These are phyloP conservation scores for Clarias pachynema DNA, from an alignment of 2,797 vertebrate species.

Conservation along the genomic window DNA sequence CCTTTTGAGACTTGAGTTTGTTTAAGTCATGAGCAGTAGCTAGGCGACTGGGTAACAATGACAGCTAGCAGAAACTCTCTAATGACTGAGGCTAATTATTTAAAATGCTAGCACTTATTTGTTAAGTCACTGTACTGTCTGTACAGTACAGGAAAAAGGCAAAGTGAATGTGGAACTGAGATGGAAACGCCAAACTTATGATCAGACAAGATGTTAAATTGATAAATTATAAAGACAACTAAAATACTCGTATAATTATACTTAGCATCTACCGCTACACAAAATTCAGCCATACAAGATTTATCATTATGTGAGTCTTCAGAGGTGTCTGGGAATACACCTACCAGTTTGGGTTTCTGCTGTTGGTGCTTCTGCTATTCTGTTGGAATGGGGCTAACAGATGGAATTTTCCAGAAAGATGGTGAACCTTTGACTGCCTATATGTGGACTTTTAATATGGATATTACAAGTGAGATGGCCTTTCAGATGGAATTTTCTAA, in stretches of 20 bases:
- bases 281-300: not conserved
- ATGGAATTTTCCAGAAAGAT: not conserved
- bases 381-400: not conserved
- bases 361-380: not conserved
- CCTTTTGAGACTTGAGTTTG: not conserved
- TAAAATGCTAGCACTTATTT: not conserved
- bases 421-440: not conserved
- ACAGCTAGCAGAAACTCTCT: not conserved
- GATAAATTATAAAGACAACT: not conserved
- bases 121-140: not conserved
- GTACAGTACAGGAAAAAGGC: not conserved
- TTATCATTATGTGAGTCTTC: not conserved
- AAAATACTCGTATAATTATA: not conserved
- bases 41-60: not conserved
- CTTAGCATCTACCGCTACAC: not conserved
- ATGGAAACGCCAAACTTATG: not conserved
- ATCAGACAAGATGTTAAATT: not conserved
- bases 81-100: constrained; percentile 2
- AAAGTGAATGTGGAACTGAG: not conserved
- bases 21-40: not conserved
- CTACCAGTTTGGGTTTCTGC: not conserved
- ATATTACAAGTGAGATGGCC: not conserved
- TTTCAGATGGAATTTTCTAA: not conserved
- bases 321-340: not conserved
- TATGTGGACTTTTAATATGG: not conserved